Percentiles rank a stretch among this genome's conserved stretches.
These are phyloP conservation scores for Frieseomelitta varia DNA, from an alignment of 1,140 invertebrate species.

Conservation along the genomic window DNA sequence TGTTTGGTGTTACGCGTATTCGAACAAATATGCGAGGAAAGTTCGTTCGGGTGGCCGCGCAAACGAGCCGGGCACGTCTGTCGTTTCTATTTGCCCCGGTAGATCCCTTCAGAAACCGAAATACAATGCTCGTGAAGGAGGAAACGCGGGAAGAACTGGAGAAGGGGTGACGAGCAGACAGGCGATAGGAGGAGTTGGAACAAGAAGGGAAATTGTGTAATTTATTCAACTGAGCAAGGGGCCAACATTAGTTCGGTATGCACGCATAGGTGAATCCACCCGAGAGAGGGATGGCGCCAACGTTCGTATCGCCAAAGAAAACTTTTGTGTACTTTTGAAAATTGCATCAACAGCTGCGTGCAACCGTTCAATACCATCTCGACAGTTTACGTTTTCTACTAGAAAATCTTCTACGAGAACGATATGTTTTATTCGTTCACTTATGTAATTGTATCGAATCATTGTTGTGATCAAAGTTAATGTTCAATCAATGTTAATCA, in stretches of 20 bases:
- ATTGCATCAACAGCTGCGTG: slow-evolving; percentile 20
- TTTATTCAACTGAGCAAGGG: slow-evolving; percentile 62
- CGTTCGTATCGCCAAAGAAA: slow-evolving; percentile 33
- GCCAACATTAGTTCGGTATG: slow-evolving; percentile 9
- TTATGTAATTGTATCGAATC: not conserved
- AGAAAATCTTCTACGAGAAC: not conserved
- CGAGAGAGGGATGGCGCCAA: slow-evolving; percentile 13
- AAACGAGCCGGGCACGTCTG: slow-evolving; percentile 9
- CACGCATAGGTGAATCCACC: slow-evolving; percentile 32
- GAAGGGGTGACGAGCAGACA: not conserved
- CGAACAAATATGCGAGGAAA: slow-evolving; percentile 38
- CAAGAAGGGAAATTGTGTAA: slow-evolving; percentile 67
- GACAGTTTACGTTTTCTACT: not conserved
- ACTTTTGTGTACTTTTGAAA: slow-evolving; percentile 28
- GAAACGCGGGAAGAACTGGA: slow-evolving; percentile 1
- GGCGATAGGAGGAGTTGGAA: slow-evolving; percentile 21
- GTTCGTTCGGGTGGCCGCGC: slow-evolving; percentile 1
- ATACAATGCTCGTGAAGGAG: slow-evolving; percentile 48
- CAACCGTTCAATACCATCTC: slow-evolving; percentile 11
- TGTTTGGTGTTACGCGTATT: not conserved
- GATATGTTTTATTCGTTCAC: not conserved
- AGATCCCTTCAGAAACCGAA: slow-evolving; percentile 45
- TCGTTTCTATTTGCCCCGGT: slow-evolving; percentile 40
- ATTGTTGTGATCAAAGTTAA: not conserved
- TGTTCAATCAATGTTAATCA: not conserved